Percentiles rank a stretch among this genome's conserved stretches.
Evolutionary conservation across 2,113 vertebrate species (phyloP).

Genomic region (Barnardius zonarius): DNA sequence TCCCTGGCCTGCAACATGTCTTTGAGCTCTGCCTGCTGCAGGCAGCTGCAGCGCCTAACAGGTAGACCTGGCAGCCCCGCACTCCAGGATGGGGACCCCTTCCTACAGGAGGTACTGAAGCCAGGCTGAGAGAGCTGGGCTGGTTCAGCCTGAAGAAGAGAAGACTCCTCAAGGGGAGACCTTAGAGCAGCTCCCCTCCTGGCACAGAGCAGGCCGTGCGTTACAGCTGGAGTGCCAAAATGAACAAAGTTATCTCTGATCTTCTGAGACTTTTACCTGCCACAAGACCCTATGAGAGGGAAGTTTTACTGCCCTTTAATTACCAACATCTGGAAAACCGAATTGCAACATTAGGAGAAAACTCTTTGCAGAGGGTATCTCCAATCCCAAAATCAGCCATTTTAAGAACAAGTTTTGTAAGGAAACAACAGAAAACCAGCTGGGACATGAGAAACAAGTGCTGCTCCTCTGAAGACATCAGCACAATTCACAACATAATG

Average conservation of each 20-base stretch:
- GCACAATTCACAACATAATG: neutral
- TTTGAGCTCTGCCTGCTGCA: neutral
- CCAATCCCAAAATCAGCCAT: neutral
- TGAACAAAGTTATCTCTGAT: neutral
- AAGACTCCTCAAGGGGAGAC: neutral
- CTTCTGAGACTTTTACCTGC: neutral
- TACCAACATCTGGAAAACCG: neutral
- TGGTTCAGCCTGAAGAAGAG: neutral
- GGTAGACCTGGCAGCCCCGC: fast-evolving
- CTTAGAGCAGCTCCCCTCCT: neutral
- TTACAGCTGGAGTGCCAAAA: neutral
- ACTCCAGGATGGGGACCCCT: neutral
- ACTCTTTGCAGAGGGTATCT: neutral
- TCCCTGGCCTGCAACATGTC: neutral
- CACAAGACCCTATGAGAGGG: neutral
- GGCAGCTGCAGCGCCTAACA: neutral
- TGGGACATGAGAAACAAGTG: neutral
- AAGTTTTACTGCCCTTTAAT: neutral
- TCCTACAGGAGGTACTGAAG: neutral
- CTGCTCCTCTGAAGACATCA: neutral
- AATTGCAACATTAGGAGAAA: constrained; percentile 15
- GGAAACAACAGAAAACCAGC: neutral
- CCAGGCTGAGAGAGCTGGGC: neutral
- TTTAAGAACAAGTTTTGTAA: neutral
- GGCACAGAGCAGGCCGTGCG: neutral